These are phyloP conservation scores for Tenthredo scrophulariae DNA, from an alignment of 2,888 invertebrate species.

Conservation along the genomic window DNA sequence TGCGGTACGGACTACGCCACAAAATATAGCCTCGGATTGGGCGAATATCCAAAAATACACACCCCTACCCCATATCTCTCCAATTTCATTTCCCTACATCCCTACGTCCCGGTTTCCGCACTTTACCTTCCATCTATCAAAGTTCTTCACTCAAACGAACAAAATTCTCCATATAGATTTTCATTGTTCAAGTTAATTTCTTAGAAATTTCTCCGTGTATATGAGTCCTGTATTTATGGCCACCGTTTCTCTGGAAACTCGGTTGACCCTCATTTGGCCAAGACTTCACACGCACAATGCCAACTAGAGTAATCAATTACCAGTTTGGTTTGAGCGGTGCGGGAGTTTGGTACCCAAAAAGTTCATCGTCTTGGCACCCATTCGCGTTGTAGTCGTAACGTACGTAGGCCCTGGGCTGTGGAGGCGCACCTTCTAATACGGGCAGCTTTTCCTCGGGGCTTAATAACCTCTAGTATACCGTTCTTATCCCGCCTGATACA, in stretches of 20 bases:
- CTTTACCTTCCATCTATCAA: neutral
- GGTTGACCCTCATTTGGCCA: conserved; percentile 53
- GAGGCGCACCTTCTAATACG: neutral
- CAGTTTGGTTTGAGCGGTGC: conserved; percentile 35
- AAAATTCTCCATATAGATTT: neutral
- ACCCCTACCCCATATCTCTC: neutral
- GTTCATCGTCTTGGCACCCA: neutral
- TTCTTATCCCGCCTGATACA: conserved; percentile 28
- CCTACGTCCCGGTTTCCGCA: neutral
- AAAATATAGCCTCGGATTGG: conserved; percentile 44
- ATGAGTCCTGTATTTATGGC: neutral
- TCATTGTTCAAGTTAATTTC: neutral
- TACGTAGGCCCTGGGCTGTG: neutral
- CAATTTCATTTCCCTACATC: neutral
- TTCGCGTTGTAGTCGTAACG: neutral
- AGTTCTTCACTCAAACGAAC: neutral
- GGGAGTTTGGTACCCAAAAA: conserved; percentile 25
- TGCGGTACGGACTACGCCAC: conserved; percentile 31
- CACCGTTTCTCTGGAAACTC: conserved; percentile 56
- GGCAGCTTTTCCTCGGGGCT: neutral
- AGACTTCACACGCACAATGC: conserved; percentile 42
- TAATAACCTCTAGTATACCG: conserved; percentile 8
- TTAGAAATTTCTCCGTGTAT: neutral
- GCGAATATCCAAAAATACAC: conserved; percentile 41
- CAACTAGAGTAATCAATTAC: conserved; percentile 45